phyloP scores from a whole-genome alignment of 2,888 invertebrate species.

The Mantis religiosa region DNA sequence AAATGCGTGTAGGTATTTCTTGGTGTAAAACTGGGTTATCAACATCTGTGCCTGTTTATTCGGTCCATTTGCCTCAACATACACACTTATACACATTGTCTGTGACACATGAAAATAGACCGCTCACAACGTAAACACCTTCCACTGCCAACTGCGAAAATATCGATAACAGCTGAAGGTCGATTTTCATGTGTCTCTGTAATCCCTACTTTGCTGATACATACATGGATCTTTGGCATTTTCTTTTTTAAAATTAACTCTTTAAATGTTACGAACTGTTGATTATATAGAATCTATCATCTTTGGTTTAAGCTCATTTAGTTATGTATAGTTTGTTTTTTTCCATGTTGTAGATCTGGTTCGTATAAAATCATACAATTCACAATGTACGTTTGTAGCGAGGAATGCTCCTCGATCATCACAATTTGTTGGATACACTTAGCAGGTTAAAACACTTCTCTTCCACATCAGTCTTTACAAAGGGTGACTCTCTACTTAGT shows the following conservation, averaged over 20 bases:
- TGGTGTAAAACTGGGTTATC: not conserved
- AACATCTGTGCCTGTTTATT: not conserved
- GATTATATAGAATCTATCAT: not conserved
- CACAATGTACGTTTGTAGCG: too few relatives aligned
- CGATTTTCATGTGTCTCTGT: slow-evolving; percentile 5
- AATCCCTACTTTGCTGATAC: not conserved
- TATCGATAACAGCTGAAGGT: not conserved
- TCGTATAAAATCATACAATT: not conserved
- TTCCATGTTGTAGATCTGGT: not conserved
- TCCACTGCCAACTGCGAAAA: not conserved
- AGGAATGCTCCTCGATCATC: too few relatives aligned
- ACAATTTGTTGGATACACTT: not conserved
- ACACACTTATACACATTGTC: not conserved
- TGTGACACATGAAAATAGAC: slow-evolving; percentile 3
- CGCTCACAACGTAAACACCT: not conserved
- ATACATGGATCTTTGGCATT: not conserved
- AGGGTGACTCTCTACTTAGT: not conserved
- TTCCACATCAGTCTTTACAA: not conserved
- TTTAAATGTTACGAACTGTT: not conserved
- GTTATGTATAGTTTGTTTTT: not conserved
- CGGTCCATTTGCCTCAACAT: not conserved
- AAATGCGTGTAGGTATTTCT: too few relatives aligned
- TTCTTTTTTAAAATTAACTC: not conserved
- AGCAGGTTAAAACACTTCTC: not conserved
- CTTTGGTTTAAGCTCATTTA: slow-evolving; percentile 6